phyloP scores from a whole-genome alignment of 2,113 vertebrate species.

The Isichthys henryi region DNA sequence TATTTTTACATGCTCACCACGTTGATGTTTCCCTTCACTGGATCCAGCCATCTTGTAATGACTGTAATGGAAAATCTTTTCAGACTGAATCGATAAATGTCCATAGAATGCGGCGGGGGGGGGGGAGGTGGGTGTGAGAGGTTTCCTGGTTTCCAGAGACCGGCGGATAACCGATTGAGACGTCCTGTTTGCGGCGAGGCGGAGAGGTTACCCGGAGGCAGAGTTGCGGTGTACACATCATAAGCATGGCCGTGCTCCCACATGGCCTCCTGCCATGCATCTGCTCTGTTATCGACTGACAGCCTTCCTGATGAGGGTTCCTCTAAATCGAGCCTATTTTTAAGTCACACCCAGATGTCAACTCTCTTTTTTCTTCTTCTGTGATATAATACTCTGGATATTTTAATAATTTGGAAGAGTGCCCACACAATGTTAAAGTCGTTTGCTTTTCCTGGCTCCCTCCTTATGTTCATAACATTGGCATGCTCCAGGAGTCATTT shows the following conservation, averaged over 20 bases:
- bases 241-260: background rate
- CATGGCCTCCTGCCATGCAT: background rate
- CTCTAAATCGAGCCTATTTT: background rate
- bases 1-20: background rate
- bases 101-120: background rate
- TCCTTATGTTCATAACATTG: background rate
- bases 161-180: background rate
- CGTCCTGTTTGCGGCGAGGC: background rate
- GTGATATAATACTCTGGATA: background rate
- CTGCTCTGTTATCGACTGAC: background rate
- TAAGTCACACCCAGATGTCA: too few species aligned
- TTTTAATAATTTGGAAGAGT: background rate
- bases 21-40: background rate
- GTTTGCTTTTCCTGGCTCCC: background rate
- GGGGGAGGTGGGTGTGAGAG: background rate
- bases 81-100: background rate
- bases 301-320: background rate
- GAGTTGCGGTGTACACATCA: background rate
- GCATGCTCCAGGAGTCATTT: background rate
- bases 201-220: background rate
- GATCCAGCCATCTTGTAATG: constrained; percentile 6
- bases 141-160: background rate
- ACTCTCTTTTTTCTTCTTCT: background rate
- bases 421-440: background rate
- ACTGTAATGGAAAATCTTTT: constrained; percentile 12